phyloP scores from a whole-genome alignment of 2,797 vertebrate genomes.

The Tapirus indicus region DNA sequence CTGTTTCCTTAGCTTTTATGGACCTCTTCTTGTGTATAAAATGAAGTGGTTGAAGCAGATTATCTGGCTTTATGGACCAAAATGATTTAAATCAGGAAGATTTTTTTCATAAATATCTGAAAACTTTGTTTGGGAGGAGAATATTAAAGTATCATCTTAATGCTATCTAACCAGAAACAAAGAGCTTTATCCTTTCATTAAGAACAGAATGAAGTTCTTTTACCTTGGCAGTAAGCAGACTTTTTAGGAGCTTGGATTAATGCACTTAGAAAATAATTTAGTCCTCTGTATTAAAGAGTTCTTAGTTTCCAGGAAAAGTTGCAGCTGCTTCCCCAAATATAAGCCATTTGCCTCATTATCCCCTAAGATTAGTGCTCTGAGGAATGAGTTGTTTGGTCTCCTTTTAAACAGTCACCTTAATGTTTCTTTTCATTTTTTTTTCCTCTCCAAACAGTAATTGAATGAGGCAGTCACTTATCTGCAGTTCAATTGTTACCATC shows the following conservation, averaged over 20 bases:
- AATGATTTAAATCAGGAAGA: not conserved
- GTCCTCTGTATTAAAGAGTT: not conserved
- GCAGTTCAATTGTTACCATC: not conserved
- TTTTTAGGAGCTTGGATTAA: not conserved
- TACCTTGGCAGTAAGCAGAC: not conserved
- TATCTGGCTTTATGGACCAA: not conserved
- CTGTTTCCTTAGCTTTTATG: not conserved
- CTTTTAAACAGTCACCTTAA: not conserved
- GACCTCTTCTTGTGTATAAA: not conserved
- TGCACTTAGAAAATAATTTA: not conserved
- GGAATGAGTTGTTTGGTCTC: not conserved
- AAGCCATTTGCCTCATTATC: not conserved
- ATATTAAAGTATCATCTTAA: not conserved
- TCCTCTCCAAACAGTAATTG: not conserved
- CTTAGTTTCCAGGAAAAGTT: not conserved
- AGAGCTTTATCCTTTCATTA: not conserved
- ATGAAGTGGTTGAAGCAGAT: not conserved
- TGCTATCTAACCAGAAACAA: slow-evolving; percentile 32
- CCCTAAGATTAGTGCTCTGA: not conserved
- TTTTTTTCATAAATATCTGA: slow-evolving; percentile 38
- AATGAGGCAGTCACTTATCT: not conserved
- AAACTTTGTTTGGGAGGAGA: not conserved
- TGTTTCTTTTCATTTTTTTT: not conserved
- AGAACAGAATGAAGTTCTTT: slow-evolving; percentile 31
- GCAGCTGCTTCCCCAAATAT: not conserved